Evolutionary conservation across 2,797 vertebrate genomes (phyloP).

Genomic region (Amniataba percoides): DNA sequence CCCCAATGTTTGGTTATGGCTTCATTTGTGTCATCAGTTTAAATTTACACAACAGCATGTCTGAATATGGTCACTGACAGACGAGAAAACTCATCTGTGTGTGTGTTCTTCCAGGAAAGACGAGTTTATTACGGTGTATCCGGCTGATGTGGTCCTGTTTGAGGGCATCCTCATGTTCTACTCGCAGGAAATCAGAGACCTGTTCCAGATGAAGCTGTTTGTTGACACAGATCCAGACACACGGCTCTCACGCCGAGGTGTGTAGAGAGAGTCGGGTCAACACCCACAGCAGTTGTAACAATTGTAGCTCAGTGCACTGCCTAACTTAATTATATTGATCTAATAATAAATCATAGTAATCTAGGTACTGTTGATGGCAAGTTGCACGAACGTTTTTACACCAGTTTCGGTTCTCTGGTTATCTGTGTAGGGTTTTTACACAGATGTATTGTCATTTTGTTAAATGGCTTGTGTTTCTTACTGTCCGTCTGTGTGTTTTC

Average conservation of each 20-base stretch:
- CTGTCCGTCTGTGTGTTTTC: slow-evolving; percentile 65
- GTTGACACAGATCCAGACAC: slow-evolving; percentile 98
- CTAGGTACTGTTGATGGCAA: background rate
- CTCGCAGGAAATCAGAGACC: slow-evolving; percentile 94
- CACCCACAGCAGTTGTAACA: background rate
- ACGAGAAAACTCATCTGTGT: slow-evolving; percentile 21
- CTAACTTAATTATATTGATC: background rate
- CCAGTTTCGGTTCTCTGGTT: background rate
- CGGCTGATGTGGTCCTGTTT: slow-evolving; percentile 96
- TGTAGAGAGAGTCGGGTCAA: slow-evolving; percentile 13
- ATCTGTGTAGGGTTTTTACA: background rate
- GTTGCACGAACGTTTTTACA: background rate
- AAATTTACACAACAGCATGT: background rate
- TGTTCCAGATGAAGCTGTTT: slow-evolving; percentile 99
- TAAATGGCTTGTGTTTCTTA: background rate
- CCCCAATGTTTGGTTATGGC: background rate
- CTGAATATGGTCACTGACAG: slow-evolving; percentile 1
- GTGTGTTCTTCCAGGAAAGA: slow-evolving; percentile 89
- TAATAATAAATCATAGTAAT: background rate
- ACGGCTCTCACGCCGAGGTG: slow-evolving; percentile 91
- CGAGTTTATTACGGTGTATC: slow-evolving; percentile 94
- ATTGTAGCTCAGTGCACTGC: background rate
- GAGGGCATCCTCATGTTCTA: slow-evolving; percentile 99
- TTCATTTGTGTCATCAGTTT: background rate
- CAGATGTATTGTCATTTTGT: background rate